Evolutionary conservation across 64 coral and sea anemone species (phyloP).

Genomic region (Porites australiensis): DNA sequence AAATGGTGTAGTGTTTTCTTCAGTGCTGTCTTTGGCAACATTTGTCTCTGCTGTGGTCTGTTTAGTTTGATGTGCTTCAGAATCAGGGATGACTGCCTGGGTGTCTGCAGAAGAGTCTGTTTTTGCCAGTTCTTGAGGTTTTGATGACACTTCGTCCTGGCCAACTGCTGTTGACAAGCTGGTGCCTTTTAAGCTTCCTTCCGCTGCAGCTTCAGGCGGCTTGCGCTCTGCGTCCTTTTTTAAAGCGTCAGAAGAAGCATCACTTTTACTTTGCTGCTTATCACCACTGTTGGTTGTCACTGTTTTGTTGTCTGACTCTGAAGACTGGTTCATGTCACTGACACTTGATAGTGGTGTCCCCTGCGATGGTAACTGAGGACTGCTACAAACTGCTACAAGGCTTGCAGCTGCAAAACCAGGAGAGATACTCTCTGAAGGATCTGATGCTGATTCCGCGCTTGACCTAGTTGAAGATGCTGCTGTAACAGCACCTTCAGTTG

Average conservation of each 20-base stretch:
- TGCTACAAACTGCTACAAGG: constrained; percentile 70
- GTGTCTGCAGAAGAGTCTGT: not conserved
- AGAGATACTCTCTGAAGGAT: constrained; percentile 38
- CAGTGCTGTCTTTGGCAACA: not conserved
- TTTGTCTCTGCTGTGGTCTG: not conserved
- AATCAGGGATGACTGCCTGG: not conserved
- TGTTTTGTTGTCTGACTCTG: not conserved
- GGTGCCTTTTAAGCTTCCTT: not conserved
- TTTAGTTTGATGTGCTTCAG: not conserved
- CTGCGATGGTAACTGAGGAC: constrained; percentile 25
- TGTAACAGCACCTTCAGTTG: not conserved
- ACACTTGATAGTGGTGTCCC: constrained; percentile 11
- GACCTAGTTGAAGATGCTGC: not conserved
- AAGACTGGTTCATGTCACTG: not conserved
- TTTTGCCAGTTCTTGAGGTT: not conserved
- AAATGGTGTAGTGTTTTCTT: not conserved
- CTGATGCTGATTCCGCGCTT: constrained; percentile 3
- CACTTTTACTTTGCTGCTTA: not conserved
- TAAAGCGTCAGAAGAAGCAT: not conserved
- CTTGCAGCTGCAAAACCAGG: constrained; percentile 65
- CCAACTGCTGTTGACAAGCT: not conserved
- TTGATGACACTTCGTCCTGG: not conserved
- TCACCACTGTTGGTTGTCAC: not conserved
- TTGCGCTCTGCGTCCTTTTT: not conserved
- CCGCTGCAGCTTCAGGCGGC: not conserved